Evolutionary conservation across 2,888 invertebrate species (phyloP).

Genomic region (Ichneumoninae sp.): DNA sequence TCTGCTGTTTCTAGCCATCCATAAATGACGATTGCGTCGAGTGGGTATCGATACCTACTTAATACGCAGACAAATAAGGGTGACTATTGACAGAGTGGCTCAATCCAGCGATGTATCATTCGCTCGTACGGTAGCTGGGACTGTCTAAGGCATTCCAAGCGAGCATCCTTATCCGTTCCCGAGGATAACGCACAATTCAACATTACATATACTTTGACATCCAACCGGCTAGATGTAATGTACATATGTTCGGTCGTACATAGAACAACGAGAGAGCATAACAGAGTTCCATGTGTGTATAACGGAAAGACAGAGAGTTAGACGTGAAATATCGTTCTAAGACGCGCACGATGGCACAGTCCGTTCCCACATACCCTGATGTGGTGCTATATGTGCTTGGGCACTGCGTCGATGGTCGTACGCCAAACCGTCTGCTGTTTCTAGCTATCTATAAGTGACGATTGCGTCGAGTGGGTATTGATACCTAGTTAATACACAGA

Average conservation of each 20-base stretch:
- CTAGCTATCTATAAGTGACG: background rate
- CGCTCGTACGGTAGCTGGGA: background rate
- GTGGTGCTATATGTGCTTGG: background rate
- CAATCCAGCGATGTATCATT: background rate
- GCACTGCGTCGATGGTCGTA: background rate
- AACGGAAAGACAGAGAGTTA: background rate
- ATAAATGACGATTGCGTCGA: background rate
- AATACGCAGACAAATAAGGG: background rate
- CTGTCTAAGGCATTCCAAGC: background rate
- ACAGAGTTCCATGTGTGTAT: background rate
- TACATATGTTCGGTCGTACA: background rate
- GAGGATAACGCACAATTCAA: background rate
- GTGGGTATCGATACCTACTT: background rate
- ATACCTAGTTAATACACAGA: background rate
- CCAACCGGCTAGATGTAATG: no score
- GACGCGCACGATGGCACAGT: background rate
- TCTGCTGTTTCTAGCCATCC: background rate
- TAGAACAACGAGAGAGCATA: background rate
- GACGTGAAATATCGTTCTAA: background rate
- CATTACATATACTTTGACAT: background rate
- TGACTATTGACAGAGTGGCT: background rate
- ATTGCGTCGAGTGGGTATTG: background rate
- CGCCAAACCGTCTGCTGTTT: no score
- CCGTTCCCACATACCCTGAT: background rate
- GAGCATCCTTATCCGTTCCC: conserved; percentile 7